phyloP scores from a whole-genome alignment of 1,140 invertebrate genomes.

The Procambarus virginalis region DNA sequence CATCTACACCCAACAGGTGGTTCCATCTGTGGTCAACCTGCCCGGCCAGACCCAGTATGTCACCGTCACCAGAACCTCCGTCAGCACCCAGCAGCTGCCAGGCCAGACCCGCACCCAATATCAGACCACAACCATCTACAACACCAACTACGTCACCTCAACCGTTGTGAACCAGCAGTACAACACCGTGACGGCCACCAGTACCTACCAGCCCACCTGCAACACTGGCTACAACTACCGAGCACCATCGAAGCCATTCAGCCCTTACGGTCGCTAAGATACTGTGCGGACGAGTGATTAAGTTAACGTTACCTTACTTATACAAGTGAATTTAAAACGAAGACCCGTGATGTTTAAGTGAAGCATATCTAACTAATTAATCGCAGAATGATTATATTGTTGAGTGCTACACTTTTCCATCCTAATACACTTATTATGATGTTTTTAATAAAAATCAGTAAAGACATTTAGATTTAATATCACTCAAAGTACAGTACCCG shows the following conservation, averaged over 20 bases:
- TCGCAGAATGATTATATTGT: too few species aligned
- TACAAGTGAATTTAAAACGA: too few species aligned
- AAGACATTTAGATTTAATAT: too few species aligned
- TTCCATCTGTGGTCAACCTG: constrained; percentile 30
- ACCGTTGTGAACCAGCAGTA: constrained; percentile 30
- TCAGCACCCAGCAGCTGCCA: constrained; percentile 37
- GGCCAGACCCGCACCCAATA: constrained; percentile 46
- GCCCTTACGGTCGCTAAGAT: background rate
- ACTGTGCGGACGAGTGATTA: too few species aligned
- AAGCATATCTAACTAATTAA: too few species aligned
- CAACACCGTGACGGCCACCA: constrained; percentile 57
- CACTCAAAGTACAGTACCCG: too few species aligned
- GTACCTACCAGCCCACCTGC: constrained; percentile 27
- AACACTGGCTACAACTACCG: constrained; percentile 58
- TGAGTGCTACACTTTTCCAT: too few species aligned
- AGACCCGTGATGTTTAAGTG: too few species aligned
- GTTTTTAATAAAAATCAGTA: too few species aligned
- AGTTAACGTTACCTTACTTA: too few species aligned
- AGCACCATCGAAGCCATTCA: constrained; percentile 29
- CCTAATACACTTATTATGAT: too few species aligned
- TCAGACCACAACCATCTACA: constrained; percentile 43
- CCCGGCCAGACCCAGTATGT: constrained; percentile 43
- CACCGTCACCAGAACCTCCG: constrained; percentile 43
- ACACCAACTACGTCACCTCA: constrained; percentile 57
- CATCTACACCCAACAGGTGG: constrained; percentile 40